These are phyloP conservation scores for Carapus acus DNA, from an alignment of 2,797 vertebrate genomes.

Conservation along the genomic window DNA sequence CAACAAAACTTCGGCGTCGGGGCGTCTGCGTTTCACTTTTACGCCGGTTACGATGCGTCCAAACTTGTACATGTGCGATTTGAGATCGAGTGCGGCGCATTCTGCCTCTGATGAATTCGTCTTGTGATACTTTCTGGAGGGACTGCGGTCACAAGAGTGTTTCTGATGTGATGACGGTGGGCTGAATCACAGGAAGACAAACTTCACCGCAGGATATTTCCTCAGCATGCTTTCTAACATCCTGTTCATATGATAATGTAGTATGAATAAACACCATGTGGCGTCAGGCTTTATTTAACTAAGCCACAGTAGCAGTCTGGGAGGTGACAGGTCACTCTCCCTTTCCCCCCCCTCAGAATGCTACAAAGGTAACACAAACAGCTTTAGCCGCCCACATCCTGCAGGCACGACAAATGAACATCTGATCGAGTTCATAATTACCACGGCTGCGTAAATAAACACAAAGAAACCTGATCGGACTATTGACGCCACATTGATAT, in stretches of 20 bases:
- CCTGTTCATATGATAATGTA: slow-evolving; percentile 56
- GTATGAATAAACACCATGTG: slow-evolving; percentile 55
- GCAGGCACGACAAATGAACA: slow-evolving; percentile 35
- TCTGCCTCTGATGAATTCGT: background rate
- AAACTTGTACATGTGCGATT: background rate
- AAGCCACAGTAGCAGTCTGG: slow-evolving; percentile 48
- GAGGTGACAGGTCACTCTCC: slow-evolving; percentile 57
- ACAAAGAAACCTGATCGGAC: background rate
- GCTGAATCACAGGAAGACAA: slow-evolving; percentile 23
- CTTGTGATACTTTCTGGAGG: background rate
- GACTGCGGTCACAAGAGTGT: background rate
- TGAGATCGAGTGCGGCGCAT: slow-evolving; percentile 6
- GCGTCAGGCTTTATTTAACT: slow-evolving; percentile 54
- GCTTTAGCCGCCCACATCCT: slow-evolving; percentile 33
- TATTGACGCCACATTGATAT: too few species aligned
- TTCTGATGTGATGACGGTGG: too few species aligned
- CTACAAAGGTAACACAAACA: slow-evolving; percentile 42
- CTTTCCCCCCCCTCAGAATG: slow-evolving; percentile 46
- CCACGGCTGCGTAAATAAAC: background rate
- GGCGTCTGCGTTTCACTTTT: background rate
- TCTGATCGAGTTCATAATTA: slow-evolving; percentile 4
- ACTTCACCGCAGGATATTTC: slow-evolving; percentile 45
- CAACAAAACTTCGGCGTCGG: slow-evolving; percentile 35
- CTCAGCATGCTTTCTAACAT: slow-evolving; percentile 45
- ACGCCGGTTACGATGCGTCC: slow-evolving; percentile 2